Evolutionary conservation across 2,797 vertebrate genomes (phyloP).

Genomic region (Gymnothorax javanicus): DNA sequence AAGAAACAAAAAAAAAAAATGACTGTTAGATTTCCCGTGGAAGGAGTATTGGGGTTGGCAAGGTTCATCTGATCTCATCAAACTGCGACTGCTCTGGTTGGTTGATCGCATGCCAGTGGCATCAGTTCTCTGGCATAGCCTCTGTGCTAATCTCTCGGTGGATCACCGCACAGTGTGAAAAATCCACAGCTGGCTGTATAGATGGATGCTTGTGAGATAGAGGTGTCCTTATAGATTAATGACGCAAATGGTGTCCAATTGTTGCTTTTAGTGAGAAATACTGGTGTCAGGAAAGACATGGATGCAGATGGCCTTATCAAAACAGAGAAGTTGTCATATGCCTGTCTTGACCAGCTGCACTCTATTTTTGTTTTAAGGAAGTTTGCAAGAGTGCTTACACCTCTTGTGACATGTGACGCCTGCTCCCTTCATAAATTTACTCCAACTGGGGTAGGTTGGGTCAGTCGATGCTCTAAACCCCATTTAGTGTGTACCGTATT

Average conservation of each 20-base stretch:
- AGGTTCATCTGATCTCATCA: background rate
- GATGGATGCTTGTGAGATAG: background rate
- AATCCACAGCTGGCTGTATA: background rate
- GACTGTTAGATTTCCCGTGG: background rate
- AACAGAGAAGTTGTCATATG: background rate
- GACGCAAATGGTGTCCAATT: no score
- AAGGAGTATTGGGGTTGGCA: background rate
- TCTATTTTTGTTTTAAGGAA: slow-evolving; percentile 16
- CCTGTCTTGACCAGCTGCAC: background rate
- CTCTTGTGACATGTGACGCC: background rate
- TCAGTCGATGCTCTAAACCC: background rate
- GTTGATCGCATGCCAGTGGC: background rate
- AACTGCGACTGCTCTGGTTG: background rate
- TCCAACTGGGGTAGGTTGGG: background rate
- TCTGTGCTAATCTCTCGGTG: background rate
- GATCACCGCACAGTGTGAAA: background rate
- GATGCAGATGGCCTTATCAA: background rate
- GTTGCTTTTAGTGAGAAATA: no score
- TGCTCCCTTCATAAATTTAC: background rate
- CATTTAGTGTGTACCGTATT: background rate
- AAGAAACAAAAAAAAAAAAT: background rate
- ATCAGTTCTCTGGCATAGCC: background rate
- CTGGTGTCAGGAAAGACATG: background rate
- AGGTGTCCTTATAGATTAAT: background rate
- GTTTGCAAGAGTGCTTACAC: background rate